phyloP scores from a whole-genome alignment of 1,140 invertebrate genomes.

The Caenorhabditis brenneri region DNA sequence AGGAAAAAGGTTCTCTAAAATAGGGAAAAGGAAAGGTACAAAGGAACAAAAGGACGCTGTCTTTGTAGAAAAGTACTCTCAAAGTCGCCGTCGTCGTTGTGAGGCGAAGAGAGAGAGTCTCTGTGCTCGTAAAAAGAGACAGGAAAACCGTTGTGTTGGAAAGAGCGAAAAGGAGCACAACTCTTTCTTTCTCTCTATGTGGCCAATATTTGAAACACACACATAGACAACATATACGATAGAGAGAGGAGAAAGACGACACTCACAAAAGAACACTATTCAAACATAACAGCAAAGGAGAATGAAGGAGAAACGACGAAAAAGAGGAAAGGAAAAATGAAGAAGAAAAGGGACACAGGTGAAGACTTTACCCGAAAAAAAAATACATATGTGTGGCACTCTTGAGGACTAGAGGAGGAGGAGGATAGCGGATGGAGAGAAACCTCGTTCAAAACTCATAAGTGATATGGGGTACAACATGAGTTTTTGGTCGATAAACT shows the following conservation, averaged over 20 bases:
- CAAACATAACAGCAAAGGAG: background rate
- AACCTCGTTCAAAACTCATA: background rate
- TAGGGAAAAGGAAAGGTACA: background rate
- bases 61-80: background rate
- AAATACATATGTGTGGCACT: slow-evolving; percentile 2
- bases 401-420: background rate
- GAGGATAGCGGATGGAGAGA: background rate
- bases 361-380: background rate
- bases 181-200: no score
- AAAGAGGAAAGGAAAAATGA: background rate
- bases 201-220: slow-evolving; percentile 36
- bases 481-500: no score
- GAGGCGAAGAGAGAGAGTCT: background rate
- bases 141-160: slow-evolving; percentile 1
- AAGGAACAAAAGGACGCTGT: background rate
- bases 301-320: background rate
- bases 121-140: background rate
- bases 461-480: no score
- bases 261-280: slow-evolving; percentile 27
- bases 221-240: background rate
- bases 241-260: background rate
- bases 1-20: background rate
- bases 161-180: background rate
- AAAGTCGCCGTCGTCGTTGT: background rate
- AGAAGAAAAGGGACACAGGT: background rate